Conservation (phyloP, 2,113 vertebrate genomes). For the Poeciliopsis occidentalis region DNA sequence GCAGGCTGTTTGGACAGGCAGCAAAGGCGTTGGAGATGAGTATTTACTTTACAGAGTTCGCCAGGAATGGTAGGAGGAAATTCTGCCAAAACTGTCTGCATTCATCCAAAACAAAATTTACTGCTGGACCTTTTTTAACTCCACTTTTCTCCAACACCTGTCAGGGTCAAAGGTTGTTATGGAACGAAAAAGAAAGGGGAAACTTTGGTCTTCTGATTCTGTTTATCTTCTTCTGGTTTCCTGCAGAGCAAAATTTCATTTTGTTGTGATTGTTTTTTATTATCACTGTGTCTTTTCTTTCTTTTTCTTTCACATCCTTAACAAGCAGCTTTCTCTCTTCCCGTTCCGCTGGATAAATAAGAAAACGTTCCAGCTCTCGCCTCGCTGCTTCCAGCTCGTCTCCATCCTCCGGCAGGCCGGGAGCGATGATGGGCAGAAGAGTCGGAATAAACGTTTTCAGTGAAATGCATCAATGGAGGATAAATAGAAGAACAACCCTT, state of each 20-base stretch:
- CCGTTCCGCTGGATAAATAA: constrained; percentile 67
- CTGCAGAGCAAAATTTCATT: constrained; percentile 29
- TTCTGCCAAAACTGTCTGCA: constrained; percentile 36
- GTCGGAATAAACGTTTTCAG: constrained; percentile 52
- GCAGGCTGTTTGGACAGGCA: constrained; percentile 54
- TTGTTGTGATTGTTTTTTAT: constrained; percentile 15
- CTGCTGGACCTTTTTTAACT: constrained; percentile 30
- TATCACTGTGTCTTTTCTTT: constrained; percentile 14
- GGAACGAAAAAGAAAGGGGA: neutral
- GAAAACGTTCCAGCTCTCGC: constrained; percentile 43
- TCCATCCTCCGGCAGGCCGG: constrained; percentile 54
- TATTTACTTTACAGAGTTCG: constrained; percentile 73
- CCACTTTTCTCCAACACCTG: constrained; percentile 33
- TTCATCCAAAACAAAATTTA: constrained; percentile 26
- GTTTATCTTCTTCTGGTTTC: neutral
- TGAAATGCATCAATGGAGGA: constrained; percentile 15
- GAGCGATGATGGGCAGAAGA: constrained; percentile 59
- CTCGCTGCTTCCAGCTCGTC: constrained; percentile 61
- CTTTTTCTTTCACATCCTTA: constrained; percentile 28
- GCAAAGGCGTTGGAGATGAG: constrained; percentile 72
- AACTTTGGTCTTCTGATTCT: constrained; percentile 7
- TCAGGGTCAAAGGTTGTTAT: constrained; percentile 31
- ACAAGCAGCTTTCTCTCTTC: constrained; percentile 35
- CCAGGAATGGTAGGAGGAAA: constrained; percentile 30
- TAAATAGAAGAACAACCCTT: neutral